Evolutionary conservation across 1,140 invertebrate species (phyloP).

Genomic region (Apis mellifera): Amel_HAv3.1 CM009935.2:10543001-10543500

Average conservation of each 20-base stretch:
- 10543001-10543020: neutral
- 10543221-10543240: conserved; percentile 58
- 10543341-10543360: conserved; percentile 44
- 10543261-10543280: conserved; percentile 61
- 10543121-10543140: too few relatives aligned
- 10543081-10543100: too few relatives aligned
- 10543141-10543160: neutral
- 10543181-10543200: neutral
- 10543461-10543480: too few relatives aligned
- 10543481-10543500: too few relatives aligned
- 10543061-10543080: too few relatives aligned
- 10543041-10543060: conserved; percentile 5
- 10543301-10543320: conserved; percentile 49
- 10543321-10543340: conserved; percentile 65
- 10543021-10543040: conserved; percentile 27
- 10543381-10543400: conserved; percentile 43
- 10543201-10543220: neutral
- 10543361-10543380: conserved; percentile 68
- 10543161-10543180: neutral
- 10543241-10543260: conserved; percentile 59
- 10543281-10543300: conserved; percentile 57
- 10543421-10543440: too few relatives aligned
- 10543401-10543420: neutral
- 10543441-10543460: too few relatives aligned
- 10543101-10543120: too few relatives aligned